Evolutionary conservation across 1,140 invertebrate genomes (phyloP), one percentile per base, ranked within the genome.

Genomic region (Cotesia typhae): DNA sequence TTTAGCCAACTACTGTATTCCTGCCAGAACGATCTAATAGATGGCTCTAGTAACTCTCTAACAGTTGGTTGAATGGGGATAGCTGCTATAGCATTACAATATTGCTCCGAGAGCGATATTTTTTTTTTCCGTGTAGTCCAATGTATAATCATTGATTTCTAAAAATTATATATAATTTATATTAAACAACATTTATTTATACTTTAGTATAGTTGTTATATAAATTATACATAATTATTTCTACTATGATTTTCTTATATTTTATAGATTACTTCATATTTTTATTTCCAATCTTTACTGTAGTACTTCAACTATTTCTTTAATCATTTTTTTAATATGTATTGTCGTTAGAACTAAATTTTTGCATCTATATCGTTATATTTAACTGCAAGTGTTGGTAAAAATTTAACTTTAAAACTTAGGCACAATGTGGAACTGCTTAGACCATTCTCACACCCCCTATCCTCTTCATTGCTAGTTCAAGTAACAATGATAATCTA

Each of bases 401-500:
- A 80, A 84, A 85, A 85, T 79, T 77, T 84, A 85, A 83, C 73
- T 78, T 83, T 80, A 79, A 82, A 87, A 86, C 84, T 87, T 87
- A 85, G 84, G 84, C 85, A 87, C 84, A 85, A 86, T 86, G 85
- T 84, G 84, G 84, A 87, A 85, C 83, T 86, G 81, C 77, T 85
- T 86, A 85, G 83, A 83, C 84, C 82, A 82, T 82, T 80, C 71
- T 81, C 67, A 61, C 64, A 72, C 74, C 53, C 63, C 57, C 65
- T 67, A 69, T 67, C 60, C 67, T 67, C 55, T 52, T 75, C 47
- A 64, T 28, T 63, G 53, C 68, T 14, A 70, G 55, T 72, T 68
- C 72, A 57, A 59, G 38, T 66, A 20, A 60, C 68, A 51, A 41
- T 53, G 67, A 63, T 35, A 53, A 66, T 70, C 61, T 47, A 55